These are phyloP conservation scores for Dasypolia templi DNA, from an alignment of 2,888 invertebrate species.

Conservation along the genomic window DNA sequence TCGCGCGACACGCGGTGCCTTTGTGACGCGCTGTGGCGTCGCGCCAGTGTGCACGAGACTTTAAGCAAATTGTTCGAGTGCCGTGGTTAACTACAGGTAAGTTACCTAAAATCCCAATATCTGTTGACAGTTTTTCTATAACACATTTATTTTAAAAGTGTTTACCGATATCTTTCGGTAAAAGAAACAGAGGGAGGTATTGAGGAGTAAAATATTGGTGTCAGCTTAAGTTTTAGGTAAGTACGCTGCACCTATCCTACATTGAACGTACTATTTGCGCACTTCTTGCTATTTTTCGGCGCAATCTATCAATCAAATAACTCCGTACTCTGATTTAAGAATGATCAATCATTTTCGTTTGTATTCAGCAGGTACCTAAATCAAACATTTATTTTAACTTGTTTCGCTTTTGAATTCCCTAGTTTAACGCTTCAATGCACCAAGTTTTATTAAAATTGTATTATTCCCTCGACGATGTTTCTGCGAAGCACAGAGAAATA, in stretches of 20 bases:
- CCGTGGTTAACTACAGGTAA: neutral
- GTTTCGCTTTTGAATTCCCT: neutral
- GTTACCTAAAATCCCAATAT: neutral
- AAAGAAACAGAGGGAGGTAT: neutral
- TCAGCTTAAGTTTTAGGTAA: neutral
- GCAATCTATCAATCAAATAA: neutral
- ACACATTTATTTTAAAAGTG: neutral
- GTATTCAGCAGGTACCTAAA: neutral
- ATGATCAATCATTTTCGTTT: neutral
- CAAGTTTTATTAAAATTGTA: constrained; percentile 15
- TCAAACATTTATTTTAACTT: neutral
- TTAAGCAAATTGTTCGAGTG: neutral
- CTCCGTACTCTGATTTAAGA: neutral
- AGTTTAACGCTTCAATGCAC: neutral
- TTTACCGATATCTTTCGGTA: neutral
- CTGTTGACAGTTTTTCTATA: neutral
- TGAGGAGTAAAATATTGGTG: neutral
- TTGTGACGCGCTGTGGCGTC: too few species aligned
- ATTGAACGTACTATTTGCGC: neutral
- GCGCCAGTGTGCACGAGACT: too few species aligned
- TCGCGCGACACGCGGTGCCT: too few species aligned
- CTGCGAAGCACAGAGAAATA: constrained; percentile 9
- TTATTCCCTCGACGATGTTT: constrained; percentile 1
- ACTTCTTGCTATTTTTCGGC: neutral
- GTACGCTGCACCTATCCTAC: neutral